Evolutionary conservation across 2,113 vertebrate genomes (phyloP).

Genomic region (Uropsilus gracilis): DNA sequence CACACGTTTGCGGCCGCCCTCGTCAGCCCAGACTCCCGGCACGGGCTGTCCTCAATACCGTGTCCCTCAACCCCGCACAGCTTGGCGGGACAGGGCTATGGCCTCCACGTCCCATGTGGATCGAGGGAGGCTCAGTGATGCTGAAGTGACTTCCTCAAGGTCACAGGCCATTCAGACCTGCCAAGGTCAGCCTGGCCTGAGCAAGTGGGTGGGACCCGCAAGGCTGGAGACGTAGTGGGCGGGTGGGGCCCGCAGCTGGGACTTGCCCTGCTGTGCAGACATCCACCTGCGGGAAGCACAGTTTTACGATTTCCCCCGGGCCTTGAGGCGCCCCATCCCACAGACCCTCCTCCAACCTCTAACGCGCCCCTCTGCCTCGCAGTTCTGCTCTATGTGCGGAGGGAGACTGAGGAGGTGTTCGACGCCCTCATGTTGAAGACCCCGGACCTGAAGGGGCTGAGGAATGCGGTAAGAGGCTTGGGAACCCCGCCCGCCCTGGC

Average conservation of each 20-base stretch:
- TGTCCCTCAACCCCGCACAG: neutral
- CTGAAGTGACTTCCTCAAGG: neutral
- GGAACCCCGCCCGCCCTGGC: fast-evolving
- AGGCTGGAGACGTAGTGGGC: neutral
- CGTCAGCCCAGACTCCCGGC: neutral
- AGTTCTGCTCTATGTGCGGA: constrained; percentile 96
- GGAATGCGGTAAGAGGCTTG: constrained; percentile 92
- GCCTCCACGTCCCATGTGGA: neutral
- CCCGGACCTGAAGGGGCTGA: constrained; percentile 93
- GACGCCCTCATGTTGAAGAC: constrained; percentile 97
- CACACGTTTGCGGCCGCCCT: neutral
- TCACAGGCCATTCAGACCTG: neutral
- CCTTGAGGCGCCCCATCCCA: neutral
- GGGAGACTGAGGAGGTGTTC: constrained; percentile 94
- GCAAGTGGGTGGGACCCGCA: fast-evolving
- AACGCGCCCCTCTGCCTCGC: neutral
- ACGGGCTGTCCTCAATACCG: neutral
- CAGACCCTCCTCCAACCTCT: neutral
- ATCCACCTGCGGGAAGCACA: fast-evolving
- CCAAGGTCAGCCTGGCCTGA: neutral
- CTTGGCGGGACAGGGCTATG: neutral
- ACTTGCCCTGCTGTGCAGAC: neutral
- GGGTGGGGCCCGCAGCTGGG: neutral
- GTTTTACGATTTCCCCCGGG: neutral
- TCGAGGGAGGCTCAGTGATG: neutral